Evolutionary conservation across 2,797 vertebrate genomes (phyloP).

Genomic region (Gambelia wislizenii): DNA sequence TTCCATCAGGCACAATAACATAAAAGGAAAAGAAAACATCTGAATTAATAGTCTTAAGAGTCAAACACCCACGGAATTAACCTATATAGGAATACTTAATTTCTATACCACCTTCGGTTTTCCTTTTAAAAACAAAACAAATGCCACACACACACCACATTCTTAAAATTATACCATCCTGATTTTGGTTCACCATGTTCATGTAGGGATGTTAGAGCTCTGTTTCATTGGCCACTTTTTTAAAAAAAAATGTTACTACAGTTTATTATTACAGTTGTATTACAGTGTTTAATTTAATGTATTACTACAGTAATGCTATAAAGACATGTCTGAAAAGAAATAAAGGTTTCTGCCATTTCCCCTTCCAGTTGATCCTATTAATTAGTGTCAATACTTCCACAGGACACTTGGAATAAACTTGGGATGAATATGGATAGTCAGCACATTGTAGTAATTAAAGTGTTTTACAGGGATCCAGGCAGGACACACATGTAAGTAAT

Average conservation of each 20-base stretch:
- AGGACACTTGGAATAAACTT: constrained; percentile 30
- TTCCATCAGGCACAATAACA: neutral
- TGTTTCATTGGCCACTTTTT: too few relatives aligned
- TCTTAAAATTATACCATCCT: neutral
- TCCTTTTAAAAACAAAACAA: neutral
- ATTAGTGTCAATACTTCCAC: constrained; percentile 15
- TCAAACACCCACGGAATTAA: neutral
- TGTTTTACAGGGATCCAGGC: too few relatives aligned
- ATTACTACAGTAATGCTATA: neutral
- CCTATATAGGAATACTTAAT: neutral
- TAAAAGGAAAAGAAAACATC: neutral
- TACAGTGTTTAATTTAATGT: neutral
- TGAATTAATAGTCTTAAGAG: neutral
- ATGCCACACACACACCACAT: neutral
- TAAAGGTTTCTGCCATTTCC: accelerated
- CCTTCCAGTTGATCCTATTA: constrained; percentile 30
- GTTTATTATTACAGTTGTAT: too few relatives aligned
- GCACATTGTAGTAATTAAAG: too few relatives aligned
- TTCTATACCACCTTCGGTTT: neutral
- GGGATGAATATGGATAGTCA: constrained; percentile 18
- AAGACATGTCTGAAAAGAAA: constrained; percentile 25
- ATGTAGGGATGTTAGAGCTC: too few relatives aligned
- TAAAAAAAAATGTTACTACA: too few relatives aligned
- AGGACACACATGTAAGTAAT: too few relatives aligned
- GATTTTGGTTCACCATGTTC: too few relatives aligned